Evolutionary conservation across 2,888 invertebrate species (phyloP).

Genomic region (Parapristionchus giblindavisi): DNA sequence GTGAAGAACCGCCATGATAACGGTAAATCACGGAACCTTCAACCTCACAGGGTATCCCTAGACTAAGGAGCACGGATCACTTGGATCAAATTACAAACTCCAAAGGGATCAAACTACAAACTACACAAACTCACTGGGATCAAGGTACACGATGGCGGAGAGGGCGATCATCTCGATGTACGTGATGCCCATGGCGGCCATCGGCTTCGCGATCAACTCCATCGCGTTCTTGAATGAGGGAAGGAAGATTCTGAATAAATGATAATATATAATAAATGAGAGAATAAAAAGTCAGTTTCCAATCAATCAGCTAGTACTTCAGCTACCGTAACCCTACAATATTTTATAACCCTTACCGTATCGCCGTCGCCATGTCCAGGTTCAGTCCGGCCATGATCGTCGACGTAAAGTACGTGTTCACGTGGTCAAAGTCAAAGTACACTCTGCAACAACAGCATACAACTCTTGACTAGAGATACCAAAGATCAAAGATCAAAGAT

Average conservation of each 20-base stretch:
- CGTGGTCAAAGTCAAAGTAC: conserved; percentile 56
- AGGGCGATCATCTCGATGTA: conserved; percentile 58
- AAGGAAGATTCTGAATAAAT: conserved; percentile 55
- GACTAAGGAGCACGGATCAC: no score
- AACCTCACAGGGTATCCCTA: no score
- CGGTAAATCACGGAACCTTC: no score
- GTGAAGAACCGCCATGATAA: no score
- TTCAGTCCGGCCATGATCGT: conserved; percentile 57
- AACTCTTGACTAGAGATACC: not conserved
- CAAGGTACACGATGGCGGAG: conserved; percentile 56
- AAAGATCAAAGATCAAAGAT: conserved; percentile 12
- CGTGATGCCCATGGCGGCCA: conserved; percentile 54
- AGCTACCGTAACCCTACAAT: not conserved
- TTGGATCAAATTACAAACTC: no score
- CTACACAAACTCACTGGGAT: conserved; percentile 50
- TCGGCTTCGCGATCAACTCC: conserved; percentile 56
- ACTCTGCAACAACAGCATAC: conserved; percentile 43
- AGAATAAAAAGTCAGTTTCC: not conserved
- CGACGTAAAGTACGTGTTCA: conserved; percentile 57
- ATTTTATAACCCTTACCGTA: conserved; percentile 19
- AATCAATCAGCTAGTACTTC: not conserved
- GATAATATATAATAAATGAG: not conserved
- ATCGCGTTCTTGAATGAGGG: conserved; percentile 62
- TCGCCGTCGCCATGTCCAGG: conserved; percentile 57
- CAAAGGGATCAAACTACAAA: no score